These are phyloP conservation scores for Nannospalax galili DNA, from an alignment of 2,113 vertebrate species.

Conservation along the genomic window DNA sequence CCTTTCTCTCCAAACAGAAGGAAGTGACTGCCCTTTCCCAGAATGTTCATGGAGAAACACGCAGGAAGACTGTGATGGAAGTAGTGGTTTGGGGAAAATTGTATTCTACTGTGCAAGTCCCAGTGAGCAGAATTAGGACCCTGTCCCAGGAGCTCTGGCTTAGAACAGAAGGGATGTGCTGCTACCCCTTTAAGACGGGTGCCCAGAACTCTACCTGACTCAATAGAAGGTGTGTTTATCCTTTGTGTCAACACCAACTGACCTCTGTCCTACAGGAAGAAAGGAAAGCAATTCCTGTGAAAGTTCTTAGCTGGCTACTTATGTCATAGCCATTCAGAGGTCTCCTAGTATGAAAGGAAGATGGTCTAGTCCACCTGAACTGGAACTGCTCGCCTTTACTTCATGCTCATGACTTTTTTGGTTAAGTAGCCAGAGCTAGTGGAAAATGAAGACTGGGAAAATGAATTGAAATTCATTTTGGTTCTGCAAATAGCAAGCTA, in stretches of 20 bases:
- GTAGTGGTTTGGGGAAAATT: no score
- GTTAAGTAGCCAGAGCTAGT: background rate
- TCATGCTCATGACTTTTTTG: background rate
- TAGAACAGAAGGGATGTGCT: background rate
- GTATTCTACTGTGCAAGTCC: background rate
- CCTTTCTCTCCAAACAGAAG: background rate
- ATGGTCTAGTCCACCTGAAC: background rate
- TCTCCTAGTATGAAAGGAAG: background rate
- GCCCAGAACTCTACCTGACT: constrained; percentile 13
- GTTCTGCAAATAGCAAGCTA: background rate
- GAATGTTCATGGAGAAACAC: background rate
- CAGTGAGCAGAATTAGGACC: background rate
- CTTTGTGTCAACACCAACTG: constrained; percentile 62
- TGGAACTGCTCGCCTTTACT: background rate
- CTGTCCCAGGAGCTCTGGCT: background rate
- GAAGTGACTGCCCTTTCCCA: background rate
- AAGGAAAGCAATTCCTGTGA: background rate
- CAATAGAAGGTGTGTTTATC: constrained; percentile 50
- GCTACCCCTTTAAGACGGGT: constrained; percentile 10
- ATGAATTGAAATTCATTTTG: background rate
- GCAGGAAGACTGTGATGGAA: background rate
- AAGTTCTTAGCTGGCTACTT: background rate
- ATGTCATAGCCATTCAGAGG: background rate
- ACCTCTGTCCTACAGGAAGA: constrained; percentile 45
- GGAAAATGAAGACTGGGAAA: background rate